Evolutionary conservation across 2,888 invertebrate genomes (phyloP), one percentile per base, ranked within the genome.

Genomic region (Lamellibrachia satsuma): DNA sequence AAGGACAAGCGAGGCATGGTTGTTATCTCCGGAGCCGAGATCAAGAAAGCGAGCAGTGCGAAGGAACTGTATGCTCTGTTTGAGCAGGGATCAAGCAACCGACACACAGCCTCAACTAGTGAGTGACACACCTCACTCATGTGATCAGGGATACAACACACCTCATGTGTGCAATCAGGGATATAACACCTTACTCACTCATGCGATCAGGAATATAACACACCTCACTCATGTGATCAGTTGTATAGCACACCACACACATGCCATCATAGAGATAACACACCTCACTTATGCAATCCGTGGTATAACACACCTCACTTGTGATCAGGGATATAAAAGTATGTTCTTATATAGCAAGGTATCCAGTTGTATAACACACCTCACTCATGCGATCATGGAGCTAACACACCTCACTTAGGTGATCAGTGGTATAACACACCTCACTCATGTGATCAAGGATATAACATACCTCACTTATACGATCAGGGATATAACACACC

Each of bases 1-100:
- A 96, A 97, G 93, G 97, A 97, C 95, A 96, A 97, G 94, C 96
- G 97, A 93, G 97, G 97, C 0, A 95, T 96, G 94, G 96, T 96
- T 92, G 95, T 95, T 93, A 95, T 97, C 27, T 96, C 96, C 55
- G 97, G 97, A 27, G 94, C 97, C 0, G 95, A 96, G 52, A 94
- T 97, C 1, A 95, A 96, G 92, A 92, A 92, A 3, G 96, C 96
- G 22, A 92, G 93, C 8, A 95, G 95, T 92, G 93, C 95, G 91
- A 95, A 96, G 93, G 95, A 96, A 92, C 94, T 96, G 92, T 94
- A 94, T 93, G 95, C 95, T 8, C 93, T 96, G 93, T 96, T 96
- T 95, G 95, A 96, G 60, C 95, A 95, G 91, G 96, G 96, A 7
- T 95, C 95, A 92, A 94, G 94, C 92, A 96, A 95, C 94, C 95